Evolutionary conservation across 1,140 invertebrate genomes (phyloP).

Genomic region (Diorhabda carinulata): DNA sequence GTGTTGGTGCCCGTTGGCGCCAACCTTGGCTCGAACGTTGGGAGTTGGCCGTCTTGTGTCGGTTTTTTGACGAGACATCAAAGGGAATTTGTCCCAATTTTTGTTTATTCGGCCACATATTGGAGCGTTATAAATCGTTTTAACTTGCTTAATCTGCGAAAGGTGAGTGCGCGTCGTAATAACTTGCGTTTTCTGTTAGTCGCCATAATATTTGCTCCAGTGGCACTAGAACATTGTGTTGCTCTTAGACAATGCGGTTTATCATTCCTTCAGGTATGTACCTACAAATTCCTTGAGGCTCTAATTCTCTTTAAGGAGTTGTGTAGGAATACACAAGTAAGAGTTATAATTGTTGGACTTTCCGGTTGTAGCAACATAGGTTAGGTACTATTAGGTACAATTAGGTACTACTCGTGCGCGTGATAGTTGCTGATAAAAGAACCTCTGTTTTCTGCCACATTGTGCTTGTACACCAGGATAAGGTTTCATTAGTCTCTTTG

Average conservation of each 20-base stretch:
- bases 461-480: not conserved
- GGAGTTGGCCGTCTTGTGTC: too few relatives aligned
- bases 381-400: constrained; percentile 13
- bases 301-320: constrained; percentile 34
- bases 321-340: constrained; percentile 39
- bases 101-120: too few relatives aligned
- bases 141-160: too few relatives aligned
- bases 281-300: not conserved
- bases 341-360: constrained; percentile 31
- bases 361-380: constrained; percentile 37
- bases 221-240: not conserved
- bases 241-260: not conserved
- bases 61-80: too few relatives aligned
- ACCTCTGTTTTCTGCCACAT: not conserved
- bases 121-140: too few relatives aligned
- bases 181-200: not conserved
- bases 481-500: not conserved
- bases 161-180: too few relatives aligned
- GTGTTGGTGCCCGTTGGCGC: too few relatives aligned
- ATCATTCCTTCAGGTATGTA: not conserved
- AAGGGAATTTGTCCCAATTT: too few relatives aligned
- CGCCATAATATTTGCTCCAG: not conserved
- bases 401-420: not conserved
- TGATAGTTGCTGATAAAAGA: not conserved
- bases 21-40: too few relatives aligned